phyloP scores from a whole-genome alignment of 2,113 vertebrate genomes.

The Ahaetulla prasina region DNA sequence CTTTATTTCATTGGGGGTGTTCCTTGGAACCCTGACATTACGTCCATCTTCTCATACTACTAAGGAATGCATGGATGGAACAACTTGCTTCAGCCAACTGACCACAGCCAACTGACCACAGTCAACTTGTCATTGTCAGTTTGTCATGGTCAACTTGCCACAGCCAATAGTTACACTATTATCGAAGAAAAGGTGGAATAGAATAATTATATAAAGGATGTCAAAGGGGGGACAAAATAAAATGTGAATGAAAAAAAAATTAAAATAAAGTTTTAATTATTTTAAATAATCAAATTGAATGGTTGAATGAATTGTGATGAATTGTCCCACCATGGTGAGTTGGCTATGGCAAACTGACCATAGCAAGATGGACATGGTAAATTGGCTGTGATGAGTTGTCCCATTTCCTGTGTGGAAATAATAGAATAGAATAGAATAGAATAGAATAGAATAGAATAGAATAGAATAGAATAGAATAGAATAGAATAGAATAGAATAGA shows the following conservation, averaged over 20 bases:
- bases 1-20: too few species aligned
- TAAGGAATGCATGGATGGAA: not conserved
- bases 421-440: too few species aligned
- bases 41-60: not conserved
- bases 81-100: not conserved
- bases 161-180: not conserved
- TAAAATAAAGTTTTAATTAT: not conserved
- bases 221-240: not conserved
- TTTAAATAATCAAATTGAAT: not conserved
- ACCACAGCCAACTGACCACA: too few species aligned
- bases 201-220: not conserved
- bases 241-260: not conserved
- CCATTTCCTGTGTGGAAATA: not conserved
- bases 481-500: too few species aligned
- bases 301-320: not conserved
- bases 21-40: too few species aligned
- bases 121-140: not conserved
- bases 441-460: too few species aligned
- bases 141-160: not conserved
- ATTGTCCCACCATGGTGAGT: too few species aligned
- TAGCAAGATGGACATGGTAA: too few species aligned
- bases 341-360: too few species aligned
- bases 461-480: too few species aligned
- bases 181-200: not conserved
- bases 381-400: not conserved